phyloP scores from a whole-genome alignment of 1,140 invertebrate genomes.

The Achatina immaculata region DNA sequence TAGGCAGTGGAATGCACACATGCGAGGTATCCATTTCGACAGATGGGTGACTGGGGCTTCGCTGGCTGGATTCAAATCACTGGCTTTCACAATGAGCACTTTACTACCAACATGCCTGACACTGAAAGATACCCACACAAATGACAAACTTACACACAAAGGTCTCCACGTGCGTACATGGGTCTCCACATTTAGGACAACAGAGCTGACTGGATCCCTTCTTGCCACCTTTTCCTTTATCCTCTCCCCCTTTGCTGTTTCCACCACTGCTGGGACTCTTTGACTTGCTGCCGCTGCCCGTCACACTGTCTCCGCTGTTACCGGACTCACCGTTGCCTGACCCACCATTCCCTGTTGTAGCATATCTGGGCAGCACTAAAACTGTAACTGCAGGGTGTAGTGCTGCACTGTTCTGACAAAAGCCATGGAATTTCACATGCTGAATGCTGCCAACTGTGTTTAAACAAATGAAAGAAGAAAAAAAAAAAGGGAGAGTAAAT shows the following conservation, averaged over 20 bases:
- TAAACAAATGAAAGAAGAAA: background rate
- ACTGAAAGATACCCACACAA: too few species aligned
- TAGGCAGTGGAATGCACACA: too few species aligned
- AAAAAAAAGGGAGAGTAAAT: background rate
- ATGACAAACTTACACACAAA: constrained; percentile 86
- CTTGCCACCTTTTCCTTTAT: constrained; percentile 49
- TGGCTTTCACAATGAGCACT: too few species aligned
- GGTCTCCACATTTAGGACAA: constrained; percentile 95
- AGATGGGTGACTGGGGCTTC: too few species aligned
- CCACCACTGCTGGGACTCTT: constrained; percentile 35
- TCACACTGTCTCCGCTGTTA: background rate
- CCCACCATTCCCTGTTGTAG: background rate
- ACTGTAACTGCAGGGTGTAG: background rate
- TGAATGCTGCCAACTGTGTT: constrained; percentile 13
- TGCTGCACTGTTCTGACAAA: background rate
- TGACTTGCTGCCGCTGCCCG: constrained; percentile 38
- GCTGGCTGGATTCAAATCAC: too few species aligned
- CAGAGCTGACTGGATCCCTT: constrained; percentile 77
- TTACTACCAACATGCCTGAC: too few species aligned
- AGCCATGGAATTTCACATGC: background rate
- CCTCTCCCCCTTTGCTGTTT: constrained; percentile 36
- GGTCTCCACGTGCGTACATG: constrained; percentile 95
- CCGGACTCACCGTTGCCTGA: background rate
- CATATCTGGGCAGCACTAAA: background rate
- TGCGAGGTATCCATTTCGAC: too few species aligned